Evolutionary conservation across 2,888 invertebrate genomes (phyloP), one percentile per base, ranked within the genome.

Genomic region (Brenthis hecate): DNA sequence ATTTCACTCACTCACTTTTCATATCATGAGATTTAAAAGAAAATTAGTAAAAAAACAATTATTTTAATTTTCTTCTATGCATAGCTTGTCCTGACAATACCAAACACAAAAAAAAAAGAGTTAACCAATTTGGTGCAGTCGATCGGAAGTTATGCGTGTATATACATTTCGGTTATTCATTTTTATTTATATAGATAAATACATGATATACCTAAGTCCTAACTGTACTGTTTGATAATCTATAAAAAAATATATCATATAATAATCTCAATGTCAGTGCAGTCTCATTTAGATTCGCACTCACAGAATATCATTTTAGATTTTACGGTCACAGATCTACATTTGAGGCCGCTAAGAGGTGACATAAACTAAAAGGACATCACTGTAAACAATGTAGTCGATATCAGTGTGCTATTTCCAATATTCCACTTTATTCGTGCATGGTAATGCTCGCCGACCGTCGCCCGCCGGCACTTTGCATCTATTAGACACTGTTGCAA

Each of bases 301-400:
- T 60, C 60, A 16, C 32, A 57, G 61, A 69, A 72, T 68, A 51
- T 65, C 55, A 66, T 68, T 68, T 72, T 56, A 66, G 66, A 69
- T 68, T 71, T 68, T 67, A 53, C 61, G 55, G 53, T 58, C 51
- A 54, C n/a, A 53, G 51, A 53, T 36, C 13, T 66, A 68, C 72
- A 74, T 73, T 69, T 72, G 76, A 74, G 77, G 75, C 76, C 72
- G 65, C 72, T 54, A 58, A 58, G 71, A 76, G 75, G 72, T 76
- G 75, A 62, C 61, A 54, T 74, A 67, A 72, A 74, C 69, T 74
- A 65, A 74, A 72, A 73, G 70, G 72, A 72, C 64, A 65, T 66
- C 62, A 68, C 66, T 69, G 68, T 73, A 72, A 73, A 73, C 71
- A 71, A 70, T 61, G 58, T 62, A 60, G 71, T 55, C 68, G 57